Evolutionary conservation across 2,888 invertebrate genomes (phyloP).

Genomic region (Koerneria pararmatus): DNA sequence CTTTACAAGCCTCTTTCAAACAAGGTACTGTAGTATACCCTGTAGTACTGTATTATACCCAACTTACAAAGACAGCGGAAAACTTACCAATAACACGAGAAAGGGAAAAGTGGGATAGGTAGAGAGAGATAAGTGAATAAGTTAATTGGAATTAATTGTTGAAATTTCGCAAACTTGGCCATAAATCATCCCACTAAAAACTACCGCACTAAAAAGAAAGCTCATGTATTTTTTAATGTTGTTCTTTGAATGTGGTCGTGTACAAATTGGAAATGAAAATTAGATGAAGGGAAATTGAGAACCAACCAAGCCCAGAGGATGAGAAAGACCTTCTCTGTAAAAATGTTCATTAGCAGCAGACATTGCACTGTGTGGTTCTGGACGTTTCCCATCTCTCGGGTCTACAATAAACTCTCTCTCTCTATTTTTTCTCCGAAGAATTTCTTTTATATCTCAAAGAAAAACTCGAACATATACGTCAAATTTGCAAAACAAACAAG

Average conservation of each 20-base stretch:
- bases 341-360: constrained; percentile 53
- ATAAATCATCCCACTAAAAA: background rate
- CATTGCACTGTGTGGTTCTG: constrained; percentile 57
- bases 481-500: no score
- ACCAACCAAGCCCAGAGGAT: constrained; percentile 47
- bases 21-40: no score
- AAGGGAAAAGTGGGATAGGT: no score
- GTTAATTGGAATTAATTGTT: no score
- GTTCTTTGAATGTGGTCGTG: background rate
- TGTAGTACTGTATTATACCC: no score
- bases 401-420: constrained; percentile 36
- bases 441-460: no score
- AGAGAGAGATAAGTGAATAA: no score
- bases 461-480: background rate
- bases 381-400: constrained; percentile 57
- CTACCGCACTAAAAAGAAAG: background rate
- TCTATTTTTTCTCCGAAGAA: background rate
- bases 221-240: constrained; percentile 20
- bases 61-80: no score
- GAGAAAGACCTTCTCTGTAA: constrained; percentile 54
- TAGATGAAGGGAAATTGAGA: background rate
- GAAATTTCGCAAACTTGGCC: no score
- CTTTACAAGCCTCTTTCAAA: no score
- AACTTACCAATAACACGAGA: no score
- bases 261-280: background rate